Evolutionary conservation across 2,797 vertebrate genomes (phyloP), one percentile per base, ranked within the genome.

Genomic region (Sebastes hopkinsi): DNA sequence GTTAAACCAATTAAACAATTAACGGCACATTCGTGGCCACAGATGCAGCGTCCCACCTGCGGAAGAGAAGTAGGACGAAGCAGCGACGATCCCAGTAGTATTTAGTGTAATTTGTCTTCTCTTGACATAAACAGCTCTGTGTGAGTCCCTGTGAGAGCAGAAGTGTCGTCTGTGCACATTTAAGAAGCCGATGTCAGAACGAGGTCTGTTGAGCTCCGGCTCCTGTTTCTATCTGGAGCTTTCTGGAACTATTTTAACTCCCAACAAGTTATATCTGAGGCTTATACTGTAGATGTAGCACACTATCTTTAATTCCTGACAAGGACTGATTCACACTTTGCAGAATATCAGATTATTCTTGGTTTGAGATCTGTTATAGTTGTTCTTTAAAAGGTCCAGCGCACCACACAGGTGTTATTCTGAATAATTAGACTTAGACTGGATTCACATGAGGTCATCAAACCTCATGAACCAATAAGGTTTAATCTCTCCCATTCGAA

Each of bases 11-110:
- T 34, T 30, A 72, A 69, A 75, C 18, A 60, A 34, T 69, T 65
- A 27, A 59, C 18, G 13, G 4, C 36, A n/a, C 5, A 25, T 55
- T 70, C n/a, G 4, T 32, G 30, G 60, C 12, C 46, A 23, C 22
- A 66, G 61, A 77, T 42, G 30, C 42, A 67, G n/a, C 14, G 5
- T 27, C 75, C 34, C 30, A 74, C 60, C 71, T 67, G 34, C 18
- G 27, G 14, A 61, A 36, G 65, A 14, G 60, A 84, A 88, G 18
- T 78, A 75, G 81, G 73, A 70, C 82, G 54, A 25, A 66, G 67
- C 42, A 32, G 1, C 3, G 75, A 55, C 25, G 72, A 75, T 62
- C 64, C 58, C 83, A 58, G 75, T 20, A 20, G 67, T 23, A 46
- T 73, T 67, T 29, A 46, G 29, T 32, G 65, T 27, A 52, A 69